A percentile compares a stretch with the other conserved stretches of the same genome.
Conservation (phyloP, 2,113 vertebrate species). For the Gnathochromis pfefferi region DNA sequence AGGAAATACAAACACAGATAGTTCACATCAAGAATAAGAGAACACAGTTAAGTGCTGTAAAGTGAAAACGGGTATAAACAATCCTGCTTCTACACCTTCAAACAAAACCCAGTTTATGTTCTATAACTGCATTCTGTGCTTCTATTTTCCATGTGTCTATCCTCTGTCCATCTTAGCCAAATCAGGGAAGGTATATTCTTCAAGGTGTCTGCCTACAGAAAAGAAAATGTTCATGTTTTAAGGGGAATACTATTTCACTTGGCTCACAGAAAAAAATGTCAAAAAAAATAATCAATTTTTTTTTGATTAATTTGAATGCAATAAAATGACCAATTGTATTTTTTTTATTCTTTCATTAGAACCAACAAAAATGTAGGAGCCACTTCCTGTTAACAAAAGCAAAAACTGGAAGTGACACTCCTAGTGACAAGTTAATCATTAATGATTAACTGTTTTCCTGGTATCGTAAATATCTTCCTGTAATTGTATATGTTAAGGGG, state of each 20-base stretch:
- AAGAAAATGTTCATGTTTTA: neutral
- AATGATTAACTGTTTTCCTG: neutral
- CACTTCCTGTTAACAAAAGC: neutral
- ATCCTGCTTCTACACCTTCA: neutral
- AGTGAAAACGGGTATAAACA: neutral
- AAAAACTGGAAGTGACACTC: neutral
- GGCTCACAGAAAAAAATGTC: neutral
- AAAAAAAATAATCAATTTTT: rapidly evolving
- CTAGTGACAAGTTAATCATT: neutral
- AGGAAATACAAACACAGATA: neutral
- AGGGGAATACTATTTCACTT: neutral
- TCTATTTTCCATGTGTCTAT: neutral
- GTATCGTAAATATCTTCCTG: neutral
- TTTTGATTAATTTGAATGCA: neutral
- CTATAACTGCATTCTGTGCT: neutral
- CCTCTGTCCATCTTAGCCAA: neutral
- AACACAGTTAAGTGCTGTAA: neutral
- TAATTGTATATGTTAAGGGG: neutral
- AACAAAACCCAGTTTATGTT: neutral
- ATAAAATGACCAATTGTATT: neutral
- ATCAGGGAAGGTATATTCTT: neutral
- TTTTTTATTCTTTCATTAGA: neutral
- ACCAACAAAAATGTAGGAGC: neutral
- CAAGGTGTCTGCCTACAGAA: neutral
- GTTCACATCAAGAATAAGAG: neutral